Evolutionary conservation across 1,140 invertebrate genomes (phyloP).

Genomic region (Agrilus planipennis): DNA sequence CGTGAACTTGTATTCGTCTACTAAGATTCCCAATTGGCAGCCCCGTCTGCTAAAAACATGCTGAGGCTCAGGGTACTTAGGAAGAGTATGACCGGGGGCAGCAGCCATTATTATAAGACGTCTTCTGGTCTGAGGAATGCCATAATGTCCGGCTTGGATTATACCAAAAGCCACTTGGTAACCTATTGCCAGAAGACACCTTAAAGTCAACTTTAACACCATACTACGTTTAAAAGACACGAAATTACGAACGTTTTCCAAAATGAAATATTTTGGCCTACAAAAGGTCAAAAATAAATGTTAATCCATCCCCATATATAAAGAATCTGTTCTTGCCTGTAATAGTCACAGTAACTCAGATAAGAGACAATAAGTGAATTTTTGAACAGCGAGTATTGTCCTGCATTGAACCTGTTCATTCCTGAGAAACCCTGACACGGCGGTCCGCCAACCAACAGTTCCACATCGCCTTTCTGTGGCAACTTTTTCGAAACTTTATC

Average conservation of each 20-base stretch:
- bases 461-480: slow-evolving; percentile 70
- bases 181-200: slow-evolving; percentile 70
- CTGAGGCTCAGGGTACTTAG: slow-evolving; percentile 66
- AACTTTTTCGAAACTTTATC: slow-evolving; percentile 45
- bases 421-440: slow-evolving; percentile 86
- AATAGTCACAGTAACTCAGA: slow-evolving; percentile 78
- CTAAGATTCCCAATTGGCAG: slow-evolving; percentile 56
- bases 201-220: slow-evolving; percentile 70
- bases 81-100: slow-evolving; percentile 68
- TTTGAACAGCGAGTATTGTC: slow-evolving; percentile 82
- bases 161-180: slow-evolving; percentile 83
- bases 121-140: slow-evolving; percentile 70
- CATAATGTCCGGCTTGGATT: slow-evolving; percentile 77
- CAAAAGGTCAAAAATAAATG: slow-evolving; percentile 9
- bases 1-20: slow-evolving; percentile 44
- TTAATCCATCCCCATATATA: neutral
- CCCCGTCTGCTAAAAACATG: slow-evolving; percentile 67
- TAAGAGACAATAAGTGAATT: slow-evolving; percentile 79
- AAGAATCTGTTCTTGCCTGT: slow-evolving; percentile 36
- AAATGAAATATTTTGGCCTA: slow-evolving; percentile 64
- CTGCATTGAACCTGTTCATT: slow-evolving; percentile 79
- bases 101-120: slow-evolving; percentile 73
- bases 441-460: slow-evolving; percentile 77
- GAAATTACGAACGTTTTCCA: slow-evolving; percentile 85
- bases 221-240: slow-evolving; percentile 66